Evolutionary conservation across 2,888 invertebrate genomes (phyloP), one percentile per base, ranked within the genome.

Genomic region (Ornithoptera alexandrae): DNA sequence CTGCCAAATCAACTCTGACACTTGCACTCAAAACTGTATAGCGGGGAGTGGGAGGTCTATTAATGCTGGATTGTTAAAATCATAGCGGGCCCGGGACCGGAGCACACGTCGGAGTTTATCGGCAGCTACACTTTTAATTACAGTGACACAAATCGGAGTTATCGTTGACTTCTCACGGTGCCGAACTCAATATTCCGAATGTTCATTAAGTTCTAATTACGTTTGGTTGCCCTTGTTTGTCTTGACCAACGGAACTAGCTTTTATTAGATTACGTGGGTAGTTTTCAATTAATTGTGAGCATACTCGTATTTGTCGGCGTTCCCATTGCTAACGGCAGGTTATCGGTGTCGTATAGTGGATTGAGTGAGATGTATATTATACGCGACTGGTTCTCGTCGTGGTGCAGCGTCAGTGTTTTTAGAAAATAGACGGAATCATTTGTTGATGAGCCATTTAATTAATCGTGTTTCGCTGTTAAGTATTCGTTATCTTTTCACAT

Each of bases 121-220:
- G 88, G 86, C 90, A 90, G 90, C 89, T 79, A 90, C 86, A 89
- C 87, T 89, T 92, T 92, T 92, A 92, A 92, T 92, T 92, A 92
- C 90, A 85, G 80, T 90, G 92, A 92, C 92, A 92, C 92, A 91
- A 91, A 90, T 92, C 89, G 86, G 87, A 83, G 88, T 90, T 92
- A 92, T 92, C 92, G 86, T 82, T 76, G 84, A 86, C 88, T 91
- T 92, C 92, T 92, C 92, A 92, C 92, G 92, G 89, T 90, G 89
- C 86, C 88, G 84, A 82, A 88, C 89, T 89, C 86, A 86, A 90
- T 91, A 90, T 90, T 84, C 85, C 77, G 82, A 86, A 88, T 90
- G 92, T 91, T 92, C 91, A 92, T 92, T 92, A 92, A 87, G 86
- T 89, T 89, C 91, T 91, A 91, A 92, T 92, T 92, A 92, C 91